Conservation (phyloP, 2,888 invertebrate species). For the Philonicus albiceps region DNA sequence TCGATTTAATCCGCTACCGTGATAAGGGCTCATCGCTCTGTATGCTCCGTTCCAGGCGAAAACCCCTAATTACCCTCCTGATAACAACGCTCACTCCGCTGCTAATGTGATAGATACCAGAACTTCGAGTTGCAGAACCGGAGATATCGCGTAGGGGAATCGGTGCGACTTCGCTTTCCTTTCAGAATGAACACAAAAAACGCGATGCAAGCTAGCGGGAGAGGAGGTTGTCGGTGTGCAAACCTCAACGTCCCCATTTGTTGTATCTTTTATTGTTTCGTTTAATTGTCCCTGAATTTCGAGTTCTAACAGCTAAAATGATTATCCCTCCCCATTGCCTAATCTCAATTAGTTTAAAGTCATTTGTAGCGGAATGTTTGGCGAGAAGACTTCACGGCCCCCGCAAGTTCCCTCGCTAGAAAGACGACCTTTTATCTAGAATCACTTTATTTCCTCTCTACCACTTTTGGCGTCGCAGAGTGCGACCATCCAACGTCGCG, state of each 20-base stretch:
- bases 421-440: conserved; percentile 34
- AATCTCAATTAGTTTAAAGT: conserved; percentile 45
- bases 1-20: conserved; percentile 23
- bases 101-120: conserved; percentile 32
- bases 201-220: not conserved
- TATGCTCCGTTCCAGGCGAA: not conserved
- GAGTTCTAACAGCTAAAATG: conserved; percentile 38
- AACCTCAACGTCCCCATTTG: not conserved
- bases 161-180: not conserved
- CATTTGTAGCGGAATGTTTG: conserved; percentile 41
- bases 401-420: not conserved
- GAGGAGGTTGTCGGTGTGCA: not conserved
- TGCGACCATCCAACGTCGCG: not conserved
- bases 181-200: not conserved
- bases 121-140: not conserved
- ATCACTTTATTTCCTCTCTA: conserved; percentile 34
- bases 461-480: not conserved
- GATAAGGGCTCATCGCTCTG: not conserved
- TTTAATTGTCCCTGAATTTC: conserved; percentile 42
- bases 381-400: not conserved
- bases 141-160: not conserved
- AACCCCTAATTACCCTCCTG: conserved; percentile 14
- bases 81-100: conserved; percentile 16
- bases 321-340: conserved; percentile 40
- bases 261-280: conserved; percentile 41